Base-by-base conservation (phyloP, 2,888 invertebrate species). In the Byasa hedistus region DNA sequence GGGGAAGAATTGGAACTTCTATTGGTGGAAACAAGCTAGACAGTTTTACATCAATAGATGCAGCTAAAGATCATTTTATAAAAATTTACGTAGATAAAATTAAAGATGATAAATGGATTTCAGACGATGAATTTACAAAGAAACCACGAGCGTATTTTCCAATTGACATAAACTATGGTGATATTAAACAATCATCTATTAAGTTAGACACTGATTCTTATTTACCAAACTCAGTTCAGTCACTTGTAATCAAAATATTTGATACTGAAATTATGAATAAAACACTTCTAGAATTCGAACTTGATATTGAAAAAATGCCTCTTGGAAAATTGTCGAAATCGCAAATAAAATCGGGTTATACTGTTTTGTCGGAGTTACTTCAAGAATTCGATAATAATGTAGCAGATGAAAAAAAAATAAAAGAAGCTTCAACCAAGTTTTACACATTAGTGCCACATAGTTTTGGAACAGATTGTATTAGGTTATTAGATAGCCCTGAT, bases 1-100 rank as follows among this genome's bases (percentile, higher is more conserved):
- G 99, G 99, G 99, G 99, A n/a, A 94, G 99, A 66, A 98, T 98
- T 73, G 98, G 99, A 3, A 99, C 99, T 0, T 96, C 95, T 0
- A 96, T 98, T 76, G 99, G 99, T 12, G 93, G 93, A n/a, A 92
- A 85, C 23, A 96, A 95, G 79, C 70, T 94, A 3, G 94, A 95
- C 22, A 70, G 78, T 0, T 89, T 87, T 74, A 23, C 63, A 0
- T 80, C 83, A 0, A 73, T 93, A 1, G 73, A 92, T 0, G 89
- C 93, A 0, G 97, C 97, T 0, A 90, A 94, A 3, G 3, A 72
- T 0, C 77, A 83, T 5, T 99, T 98, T 80, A 85, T 93, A 70
- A 69, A 74, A 0, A 73, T 94, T 0, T 98, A 94, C 80, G 68
- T 73, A 56, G 97, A 98, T 21, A 98, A 96, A 86, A 95, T 96